These are phyloP conservation scores for Laothoe populi DNA, from an alignment of 2,888 invertebrate species.

Conservation along the genomic window DNA sequence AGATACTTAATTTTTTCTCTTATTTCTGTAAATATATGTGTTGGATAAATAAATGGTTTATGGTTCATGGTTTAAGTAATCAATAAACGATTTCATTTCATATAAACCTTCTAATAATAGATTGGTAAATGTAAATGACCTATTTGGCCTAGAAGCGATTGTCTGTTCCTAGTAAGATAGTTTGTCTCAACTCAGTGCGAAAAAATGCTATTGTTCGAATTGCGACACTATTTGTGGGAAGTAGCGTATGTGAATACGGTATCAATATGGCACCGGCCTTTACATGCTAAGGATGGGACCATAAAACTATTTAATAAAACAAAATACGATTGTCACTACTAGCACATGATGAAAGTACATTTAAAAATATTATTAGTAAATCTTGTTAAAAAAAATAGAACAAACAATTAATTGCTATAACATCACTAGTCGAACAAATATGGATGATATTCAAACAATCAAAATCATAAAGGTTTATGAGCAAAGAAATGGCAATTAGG, in stretches of 20 bases:
- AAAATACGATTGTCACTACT: neutral
- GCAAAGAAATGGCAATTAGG: neutral
- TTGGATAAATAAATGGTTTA: too few relatives aligned
- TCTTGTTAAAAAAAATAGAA: too few relatives aligned
- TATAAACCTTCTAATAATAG: too few relatives aligned
- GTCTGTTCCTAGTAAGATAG: neutral
- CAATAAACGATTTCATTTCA: too few relatives aligned
- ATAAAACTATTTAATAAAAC: neutral
- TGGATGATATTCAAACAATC: neutral
- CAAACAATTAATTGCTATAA: too few relatives aligned
- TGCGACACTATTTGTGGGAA: conserved; percentile 3
- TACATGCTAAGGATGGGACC: neutral
- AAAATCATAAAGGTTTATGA: neutral
- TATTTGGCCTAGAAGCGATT: conserved; percentile 4
- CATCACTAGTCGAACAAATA: too few relatives aligned
- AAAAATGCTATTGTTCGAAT: conserved; percentile 22
- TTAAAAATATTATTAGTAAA: too few relatives aligned
- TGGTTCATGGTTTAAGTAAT: too few relatives aligned
- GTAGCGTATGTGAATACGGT: conserved; percentile 7
- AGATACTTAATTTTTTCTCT: too few relatives aligned
- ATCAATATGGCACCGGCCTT: neutral
- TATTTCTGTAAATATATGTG: too few relatives aligned
- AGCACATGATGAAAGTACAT: too few relatives aligned
- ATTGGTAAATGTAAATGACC: neutral
- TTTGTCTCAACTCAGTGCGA: neutral